Base-by-base conservation (phyloP, 2,113 vertebrate species). In the Myxocyprinus asiaticus region DNA sequence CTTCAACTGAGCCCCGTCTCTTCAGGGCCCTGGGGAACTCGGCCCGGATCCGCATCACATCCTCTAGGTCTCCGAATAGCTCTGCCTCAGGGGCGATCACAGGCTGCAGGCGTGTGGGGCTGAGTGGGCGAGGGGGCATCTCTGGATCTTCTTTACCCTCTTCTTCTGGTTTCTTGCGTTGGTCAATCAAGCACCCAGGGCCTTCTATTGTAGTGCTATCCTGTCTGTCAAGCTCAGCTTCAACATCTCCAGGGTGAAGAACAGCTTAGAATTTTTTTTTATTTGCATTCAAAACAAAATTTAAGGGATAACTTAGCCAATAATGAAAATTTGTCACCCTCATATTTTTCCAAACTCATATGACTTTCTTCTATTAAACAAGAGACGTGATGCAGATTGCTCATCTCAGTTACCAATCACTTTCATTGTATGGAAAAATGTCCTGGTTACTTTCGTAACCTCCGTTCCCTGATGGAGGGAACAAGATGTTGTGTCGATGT, bases 1-100 rank as follows among this genome's bases (percentile, higher is more conserved):
- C 88, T 12, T 96, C 94, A 77, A 91, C 89, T 7, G 96, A 96
- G 9, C 95, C 93, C 0, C 95, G 90, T 70, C 91, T 95, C 65
- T 95, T 96, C 63, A 98, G 92, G 0, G 96, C 93, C 2, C 96
- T 90, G 0, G 96, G 96, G 71, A 98, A 94, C 80, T 96, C 94
- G 0, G 95, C 91, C 45, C 95, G 90, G 14, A 96, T 90, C 0
- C 93, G 91, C 0, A 96, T 90, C 67, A 97, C 79, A 77, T 95
- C 94, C 83, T 95, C 93, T 9, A 93, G 76, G 71, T 94, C 83
- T 0, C 92, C 93, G 17, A 93, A 89, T 0, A 85, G 86, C 50
- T 93, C 93, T 0, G 90, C 89, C 73, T 95, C 94, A 0, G 92
- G 94, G 0, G 94, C 95, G 74, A 97, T 87, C 0, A 96, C 88